These are phyloP conservation scores for Stigmatopora nigra DNA, from an alignment of 2,113 vertebrate genomes.

Conservation along the genomic window DNA sequence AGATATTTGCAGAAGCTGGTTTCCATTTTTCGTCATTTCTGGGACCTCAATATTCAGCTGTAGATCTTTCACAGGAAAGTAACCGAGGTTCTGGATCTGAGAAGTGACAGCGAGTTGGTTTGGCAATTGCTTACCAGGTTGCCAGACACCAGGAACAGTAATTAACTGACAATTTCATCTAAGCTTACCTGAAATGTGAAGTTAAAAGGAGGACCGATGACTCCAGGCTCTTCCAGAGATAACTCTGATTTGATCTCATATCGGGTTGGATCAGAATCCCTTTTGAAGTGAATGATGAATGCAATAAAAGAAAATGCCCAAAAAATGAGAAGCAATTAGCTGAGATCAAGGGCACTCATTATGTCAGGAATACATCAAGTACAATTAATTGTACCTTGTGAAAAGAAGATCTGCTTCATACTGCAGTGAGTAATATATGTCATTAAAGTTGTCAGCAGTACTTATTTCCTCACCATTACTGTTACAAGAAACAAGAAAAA, in stretches of 20 bases:
- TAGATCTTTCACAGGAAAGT: conserved; percentile 78
- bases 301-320: background rate
- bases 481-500: conserved; percentile 16
- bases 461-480: conserved; percentile 86
- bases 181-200: conserved; percentile 75
- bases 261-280: conserved; percentile 76
- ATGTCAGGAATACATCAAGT: background rate
- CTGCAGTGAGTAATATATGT: conserved; percentile 79
- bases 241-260: conserved; percentile 81
- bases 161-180: background rate
- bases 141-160: background rate
- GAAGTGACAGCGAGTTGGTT: conserved; percentile 1
- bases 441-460: conserved; percentile 76
- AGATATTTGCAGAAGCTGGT: conserved; percentile 77
- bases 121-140: background rate
- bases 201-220: conserved; percentile 76
- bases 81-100: conserved; percentile 88
- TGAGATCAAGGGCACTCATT: background rate
- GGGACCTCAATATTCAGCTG: conserved; percentile 79
- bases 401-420: conserved; percentile 92
- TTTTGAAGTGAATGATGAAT: conserved; percentile 40
- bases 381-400: conserved; percentile 75
- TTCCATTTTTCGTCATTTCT: conserved; percentile 76
- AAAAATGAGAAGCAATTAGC: background rate
- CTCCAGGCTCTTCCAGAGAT: conserved; percentile 68